Conservation (phyloP, 2,797 vertebrate genomes). For the Myotis vivesi region DNA sequence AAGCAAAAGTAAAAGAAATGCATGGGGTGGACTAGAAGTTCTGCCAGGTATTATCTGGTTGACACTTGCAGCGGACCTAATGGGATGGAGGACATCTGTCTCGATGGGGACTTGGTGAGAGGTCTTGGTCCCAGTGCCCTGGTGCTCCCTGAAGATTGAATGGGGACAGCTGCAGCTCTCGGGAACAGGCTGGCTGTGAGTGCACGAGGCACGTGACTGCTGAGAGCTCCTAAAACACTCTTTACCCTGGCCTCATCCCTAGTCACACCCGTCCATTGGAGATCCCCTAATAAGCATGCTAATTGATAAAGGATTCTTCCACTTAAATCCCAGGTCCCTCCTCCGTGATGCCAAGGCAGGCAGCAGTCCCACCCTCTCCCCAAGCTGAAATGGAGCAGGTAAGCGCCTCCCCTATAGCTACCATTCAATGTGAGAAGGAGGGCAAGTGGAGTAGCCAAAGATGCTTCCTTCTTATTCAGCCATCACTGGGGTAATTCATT, state of each 20-base stretch:
- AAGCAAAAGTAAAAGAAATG: neutral
- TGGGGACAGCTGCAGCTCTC: neutral
- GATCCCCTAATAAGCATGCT: neutral
- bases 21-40: neutral
- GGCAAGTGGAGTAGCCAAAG: neutral
- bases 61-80: neutral
- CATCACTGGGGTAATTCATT: neutral
- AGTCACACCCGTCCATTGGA: neutral
- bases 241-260: too few species aligned
- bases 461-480: neutral
- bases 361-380: neutral
- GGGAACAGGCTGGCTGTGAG: neutral
- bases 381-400: neutral
- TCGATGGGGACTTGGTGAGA: neutral
- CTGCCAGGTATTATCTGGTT: neutral
- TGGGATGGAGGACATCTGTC: neutral
- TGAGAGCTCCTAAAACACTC: neutral
- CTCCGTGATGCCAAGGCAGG: neutral
- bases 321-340: neutral
- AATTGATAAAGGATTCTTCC: neutral
- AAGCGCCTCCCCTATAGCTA: neutral
- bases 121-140: neutral
- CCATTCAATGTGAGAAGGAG: neutral
- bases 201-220: neutral
- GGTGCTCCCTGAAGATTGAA: neutral